A percentile compares a stretch with the other conserved stretches of the same genome.
These are phyloP conservation scores for Apus apus DNA, from an alignment of 2,113 vertebrate species.

Conservation along the genomic window DNA sequence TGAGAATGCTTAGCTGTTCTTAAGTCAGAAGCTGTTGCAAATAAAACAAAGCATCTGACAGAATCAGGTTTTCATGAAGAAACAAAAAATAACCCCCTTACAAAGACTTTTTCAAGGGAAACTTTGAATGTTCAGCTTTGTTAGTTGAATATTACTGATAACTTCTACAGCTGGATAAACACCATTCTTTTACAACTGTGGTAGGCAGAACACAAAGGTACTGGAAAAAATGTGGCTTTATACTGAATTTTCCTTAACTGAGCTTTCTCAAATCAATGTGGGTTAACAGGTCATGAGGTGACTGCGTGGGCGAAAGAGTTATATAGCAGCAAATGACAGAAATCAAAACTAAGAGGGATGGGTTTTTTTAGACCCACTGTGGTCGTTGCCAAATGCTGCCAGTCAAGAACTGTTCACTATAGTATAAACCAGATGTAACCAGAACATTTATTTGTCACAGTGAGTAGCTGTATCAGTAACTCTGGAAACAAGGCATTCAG, in stretches of 20 bases:
- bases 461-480: background rate
- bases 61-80: background rate
- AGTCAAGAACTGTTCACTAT: background rate
- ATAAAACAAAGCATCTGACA: background rate
- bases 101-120: background rate
- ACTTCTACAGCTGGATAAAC: background rate
- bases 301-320: background rate
- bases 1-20: background rate
- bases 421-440: background rate
- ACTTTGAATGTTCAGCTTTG: background rate
- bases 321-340: background rate
- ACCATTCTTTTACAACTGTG: background rate
- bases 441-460: background rate
- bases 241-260: background rate
- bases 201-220: background rate
- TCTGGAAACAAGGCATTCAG: background rate
- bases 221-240: background rate
- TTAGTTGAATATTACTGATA: background rate
- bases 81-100: background rate
- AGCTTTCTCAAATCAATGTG: background rate
- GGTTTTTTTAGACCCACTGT: background rate
- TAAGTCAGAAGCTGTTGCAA: background rate
- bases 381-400: background rate
- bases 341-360: background rate
- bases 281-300: background rate